Evolutionary conservation across 2,113 vertebrate species (phyloP), one percentile per base, ranked within the genome.

Genomic region (Maccullochella peelii): DNA sequence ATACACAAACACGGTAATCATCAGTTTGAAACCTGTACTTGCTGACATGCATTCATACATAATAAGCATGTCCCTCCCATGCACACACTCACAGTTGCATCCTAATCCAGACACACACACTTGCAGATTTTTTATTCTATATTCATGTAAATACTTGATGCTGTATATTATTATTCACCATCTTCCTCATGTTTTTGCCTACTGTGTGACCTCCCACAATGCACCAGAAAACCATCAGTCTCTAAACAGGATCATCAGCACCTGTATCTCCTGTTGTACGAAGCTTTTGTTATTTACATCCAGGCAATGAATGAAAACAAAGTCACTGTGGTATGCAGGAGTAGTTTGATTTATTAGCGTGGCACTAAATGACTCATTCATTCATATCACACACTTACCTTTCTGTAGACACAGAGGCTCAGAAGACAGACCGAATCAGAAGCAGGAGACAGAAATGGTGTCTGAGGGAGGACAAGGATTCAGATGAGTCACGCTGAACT

Each of bases 221-320:
- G 67, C 63, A 76, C 70, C 54, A 49, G 67, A 67, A 12, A 63
- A 66, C 63, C 55, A 71, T 74, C 30, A 52, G 58, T 73, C 73
- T 83, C 30, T 73, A 73, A 86, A 80, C 76, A 89, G 80, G 84
- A 85, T 89, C 83, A 88, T 25, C 55, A 42, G 9, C 16, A 52
- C n/a, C 40, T n/a, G 25, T 18, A 71, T 65, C 57, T 59, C 38
- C 16, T 65, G 4, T 73, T 69, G 38, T 52, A 9, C 58, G 21
- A 12, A 80, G 65, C 40, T 27, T 61, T 23, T 61, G 38, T n/a
- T 67, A 10, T 66, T 57, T 63, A 63, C 71, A 73, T 71, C 55
- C 3, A 40, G 49, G 5, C 12, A 47, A 73, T 44, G 16, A 77
- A 80, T 65, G 36, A 54, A 65, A 57, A 16, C 59, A 61, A 72